Conservation (phyloP, 2,113 vertebrate genomes). For the Balaeniceps rex region DNA sequence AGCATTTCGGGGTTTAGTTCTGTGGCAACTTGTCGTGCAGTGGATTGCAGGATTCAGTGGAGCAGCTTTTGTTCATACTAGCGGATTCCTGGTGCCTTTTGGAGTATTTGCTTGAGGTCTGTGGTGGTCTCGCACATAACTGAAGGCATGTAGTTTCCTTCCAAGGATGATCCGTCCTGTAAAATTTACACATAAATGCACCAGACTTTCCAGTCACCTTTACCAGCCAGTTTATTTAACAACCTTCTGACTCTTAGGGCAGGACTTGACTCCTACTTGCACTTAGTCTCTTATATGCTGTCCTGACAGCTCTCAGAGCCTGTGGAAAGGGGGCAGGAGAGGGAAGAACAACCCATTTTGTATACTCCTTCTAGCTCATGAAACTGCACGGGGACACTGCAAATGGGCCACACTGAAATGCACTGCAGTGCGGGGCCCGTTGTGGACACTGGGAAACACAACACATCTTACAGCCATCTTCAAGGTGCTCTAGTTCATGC, state of each 20-base stretch:
- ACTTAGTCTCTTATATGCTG: background rate
- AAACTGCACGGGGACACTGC: background rate
- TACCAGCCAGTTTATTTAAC: background rate
- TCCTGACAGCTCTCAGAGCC: background rate
- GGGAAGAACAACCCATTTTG: background rate
- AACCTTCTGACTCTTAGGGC: background rate
- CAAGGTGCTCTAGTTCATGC: background rate
- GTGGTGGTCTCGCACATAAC: background rate
- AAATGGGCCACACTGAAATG: background rate
- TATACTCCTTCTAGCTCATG: background rate
- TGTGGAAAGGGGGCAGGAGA: background rate
- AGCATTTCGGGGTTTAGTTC: background rate
- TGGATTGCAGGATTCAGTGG: background rate
- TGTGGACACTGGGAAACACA: background rate
- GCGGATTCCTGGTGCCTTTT: background rate
- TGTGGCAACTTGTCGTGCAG: background rate
- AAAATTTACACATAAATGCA: background rate
- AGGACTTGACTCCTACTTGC: background rate
- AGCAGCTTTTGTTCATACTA: background rate
- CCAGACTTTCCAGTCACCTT: background rate
- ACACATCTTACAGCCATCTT: background rate
- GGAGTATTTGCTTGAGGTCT: background rate
- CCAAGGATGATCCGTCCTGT: background rate
- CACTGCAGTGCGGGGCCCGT: background rate
- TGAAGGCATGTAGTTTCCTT: background rate